Evolutionary conservation across 2,113 vertebrate species (phyloP), one percentile per base, ranked within the genome.

Genomic region (Triplophysa rosa): DNA sequence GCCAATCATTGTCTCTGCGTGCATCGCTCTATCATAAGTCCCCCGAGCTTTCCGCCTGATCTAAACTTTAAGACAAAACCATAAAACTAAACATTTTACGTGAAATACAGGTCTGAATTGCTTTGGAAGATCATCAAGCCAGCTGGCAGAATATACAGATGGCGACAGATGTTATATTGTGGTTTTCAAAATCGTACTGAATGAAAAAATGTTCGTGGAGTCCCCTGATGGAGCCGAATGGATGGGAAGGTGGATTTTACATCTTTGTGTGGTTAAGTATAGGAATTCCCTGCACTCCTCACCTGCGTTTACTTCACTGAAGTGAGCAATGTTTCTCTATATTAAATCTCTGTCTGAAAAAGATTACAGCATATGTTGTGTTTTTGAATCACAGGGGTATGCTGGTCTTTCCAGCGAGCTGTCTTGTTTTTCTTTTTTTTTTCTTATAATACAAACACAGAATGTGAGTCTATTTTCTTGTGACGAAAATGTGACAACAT

Each of bases 21-120:
- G 74, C 69, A 81, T 78, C 80, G 69, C 64, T 79, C 24, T 23
- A 9, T 47, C 83, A 83, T 84, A 63, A 80, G 10, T 81, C 80
- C 71, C 70, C 5, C 40, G 73, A n/a, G 68, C 74, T 76, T 69
- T 26, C 11, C 87, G 76, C 86, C 83, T 81, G 59, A 45, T 75
- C 62, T 84, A 85, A 77, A 77, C 84, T 83, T 62, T 21, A n/a
- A 77, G 67, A 80, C 12, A 85, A 77, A 84, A 79, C 26, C 72
- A 85, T 88, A 84, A 88, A 83, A 84, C 79, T 75, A 86, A 85
- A 90, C 76, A 82, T 84, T 76, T 61, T n/a, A 42, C 58, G 77
- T 81, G 76, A 73, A 14, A 81, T 68, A 84, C 83, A 85, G 78
- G 80, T 81, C 69, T 59, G 40, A 80, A 37, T 62, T 80, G 37